Evolutionary conservation across 2,888 invertebrate species (phyloP).

Genomic region (Alviniconcha strummeri): DNA sequence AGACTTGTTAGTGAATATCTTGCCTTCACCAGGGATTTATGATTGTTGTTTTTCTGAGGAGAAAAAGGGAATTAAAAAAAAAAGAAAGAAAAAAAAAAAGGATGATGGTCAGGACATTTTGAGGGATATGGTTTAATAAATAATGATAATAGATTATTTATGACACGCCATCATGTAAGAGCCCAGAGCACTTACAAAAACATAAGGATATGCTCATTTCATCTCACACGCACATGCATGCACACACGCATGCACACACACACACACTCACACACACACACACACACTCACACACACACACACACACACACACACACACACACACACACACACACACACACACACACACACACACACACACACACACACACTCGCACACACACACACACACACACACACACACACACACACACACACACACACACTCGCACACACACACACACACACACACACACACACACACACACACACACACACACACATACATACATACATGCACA

Average conservation of each 20-base stretch:
- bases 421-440: neutral
- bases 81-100: no score
- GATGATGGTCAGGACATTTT: no score
- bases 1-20: no score
- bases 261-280: neutral
- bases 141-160: no score
- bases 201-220: no score
- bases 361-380: neutral
- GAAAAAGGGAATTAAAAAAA: no score
- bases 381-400: conserved; percentile 6
- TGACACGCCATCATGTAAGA: no score
- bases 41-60: no score
- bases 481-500: neutral
- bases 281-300: neutral
- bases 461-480: neutral
- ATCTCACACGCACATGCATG: neutral
- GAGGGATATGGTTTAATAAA: no score
- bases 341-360: conserved; percentile 6
- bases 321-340: neutral
- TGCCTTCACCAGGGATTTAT: no score
- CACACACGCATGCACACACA: neutral
- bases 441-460: neutral
- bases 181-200: no score
- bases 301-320: neutral
- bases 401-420: neutral